Base-by-base conservation (phyloP, 2,797 vertebrate genomes). In the Fringilla coelebs region DNA sequence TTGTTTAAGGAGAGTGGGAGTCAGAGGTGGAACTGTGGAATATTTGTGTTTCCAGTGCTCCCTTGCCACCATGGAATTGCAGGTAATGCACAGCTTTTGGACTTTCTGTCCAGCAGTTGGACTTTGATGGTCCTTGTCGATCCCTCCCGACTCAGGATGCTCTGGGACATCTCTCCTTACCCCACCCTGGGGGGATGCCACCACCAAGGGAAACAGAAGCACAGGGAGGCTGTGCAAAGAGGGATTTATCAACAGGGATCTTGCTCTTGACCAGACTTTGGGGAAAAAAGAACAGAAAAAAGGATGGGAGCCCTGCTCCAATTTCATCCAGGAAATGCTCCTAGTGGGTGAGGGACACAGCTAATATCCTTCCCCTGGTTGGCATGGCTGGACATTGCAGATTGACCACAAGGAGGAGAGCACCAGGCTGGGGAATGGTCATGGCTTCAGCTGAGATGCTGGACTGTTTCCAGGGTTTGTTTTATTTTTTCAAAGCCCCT, bases 271-370 rank as follows among this genome's bases (percentile, higher is more conserved):
- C 6, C 51, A 60, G 49, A 7, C 11, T 46, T 40, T 32, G 25
- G 20, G 45, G 36, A 15, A 32, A 36, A 80, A 61, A 34, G 22
- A 62, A 10, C 10, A 36, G 28, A n/a, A 49, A 11, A 31, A 75
- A 45, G 21, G 1, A 6, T 9, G 26, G 0, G 0, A 55, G 12
- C 3, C 12, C 13, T 76, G 43, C n/a, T 34, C 45, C n/a, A n/a
- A 0, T 28, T 41, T 60, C 7, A 7, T 14, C 18, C 4, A 55
- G 67, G 49, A 77, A 55, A 66, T 40, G 9, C 3, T 43, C 22
- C 32, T 12, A 4, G 13, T 3, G 10, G 7, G 2, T 7, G n/a
- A 29, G 43, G 41, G 38, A 77, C 31, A 17, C 5, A 57, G 32
- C 1, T 1, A 11, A 13, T 25, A 48, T 65, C 49, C 41, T 34